Base-by-base conservation (phyloP, 1,140 invertebrate genomes). In the Diuraphis noxia region DNA sequence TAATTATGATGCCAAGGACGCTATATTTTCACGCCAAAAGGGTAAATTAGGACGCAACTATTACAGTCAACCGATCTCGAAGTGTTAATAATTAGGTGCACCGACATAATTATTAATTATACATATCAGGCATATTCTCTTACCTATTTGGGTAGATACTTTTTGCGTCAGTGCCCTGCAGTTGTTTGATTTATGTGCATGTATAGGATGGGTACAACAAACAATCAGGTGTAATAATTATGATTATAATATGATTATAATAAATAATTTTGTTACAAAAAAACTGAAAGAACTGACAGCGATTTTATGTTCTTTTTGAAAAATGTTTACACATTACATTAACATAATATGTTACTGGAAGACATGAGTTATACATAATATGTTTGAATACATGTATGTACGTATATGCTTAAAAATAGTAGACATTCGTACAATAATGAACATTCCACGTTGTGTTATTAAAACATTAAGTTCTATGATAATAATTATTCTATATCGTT, bases 331-430 rank as follows among this genome's bases (percentile, higher is more conserved):
- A n/a, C n/a, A n/a, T n/a, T n/a, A n/a, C 63, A 88, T 88, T n/a
- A 38, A 86, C 36, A 88, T 63, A 19, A 63, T 88, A 63, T 88
- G 86, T 90, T 90, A 90, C 88, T 90, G 88, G 88, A 90, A 90
- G 88, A 90, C 88, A 90, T 90, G 34, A 90, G 88, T 90, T 90
- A 90, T 77, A 79, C 88, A 90, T 79, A 90, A 90, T 79, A 90
- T 79, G n/a, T 77, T 34, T 89, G n/a, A 34, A 88, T 88, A 40
- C 25, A 89, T 89, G n/a, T 89, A 43, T 77, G 41, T 79, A 89
- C 72, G 46, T 21, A 49, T 89, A 79, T 36, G 30, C 72, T 77
- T 90, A 77, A 40, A 77, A 77, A 79, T 79, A 90, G n/a, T 79
- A 46, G 21, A 90, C 40, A 34, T 90, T 79, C 72, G 40, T 90